A percentile compares a stretch with the other conserved stretches of the same genome.
Conservation (phyloP, 2,113 vertebrate genomes). For the Vimba vimba region DNA sequence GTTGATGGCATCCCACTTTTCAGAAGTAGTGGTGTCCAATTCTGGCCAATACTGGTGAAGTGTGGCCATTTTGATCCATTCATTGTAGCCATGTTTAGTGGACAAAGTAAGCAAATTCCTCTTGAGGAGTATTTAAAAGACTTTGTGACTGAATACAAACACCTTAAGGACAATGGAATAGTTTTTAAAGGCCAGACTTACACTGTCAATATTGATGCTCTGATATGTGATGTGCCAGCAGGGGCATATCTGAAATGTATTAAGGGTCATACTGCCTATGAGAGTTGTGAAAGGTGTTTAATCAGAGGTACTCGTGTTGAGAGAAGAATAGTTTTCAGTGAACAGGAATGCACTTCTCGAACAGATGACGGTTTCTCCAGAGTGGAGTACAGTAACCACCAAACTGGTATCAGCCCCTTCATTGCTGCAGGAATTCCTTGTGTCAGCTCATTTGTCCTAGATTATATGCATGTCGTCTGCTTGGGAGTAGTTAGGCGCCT, state of each 20-base stretch:
- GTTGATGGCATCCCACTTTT: background rate
- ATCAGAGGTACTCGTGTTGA: slow-evolving; percentile 32
- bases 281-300: slow-evolving; percentile 43
- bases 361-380: slow-evolving; percentile 13
- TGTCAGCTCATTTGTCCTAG: background rate
- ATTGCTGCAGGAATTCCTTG: slow-evolving; percentile 49
- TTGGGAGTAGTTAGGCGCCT: slow-evolving; percentile 41
- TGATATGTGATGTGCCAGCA: slow-evolving; percentile 46
- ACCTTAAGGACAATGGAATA: slow-evolving; percentile 42
- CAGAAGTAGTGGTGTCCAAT: background rate
- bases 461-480: slow-evolving; percentile 47
- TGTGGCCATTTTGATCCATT: slow-evolving; percentile 47
- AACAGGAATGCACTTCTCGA: slow-evolving; percentile 4
- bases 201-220: slow-evolving; percentile 22
- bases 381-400: slow-evolving; percentile 35
- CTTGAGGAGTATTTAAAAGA: slow-evolving; percentile 41
- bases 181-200: slow-evolving; percentile 32
- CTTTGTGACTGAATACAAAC: slow-evolving; percentile 40
- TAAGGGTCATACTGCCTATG: slow-evolving; percentile 49
- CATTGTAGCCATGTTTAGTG: slow-evolving; percentile 45
- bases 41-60: slow-evolving; percentile 15
- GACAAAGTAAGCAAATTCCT: slow-evolving; percentile 2
- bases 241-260: slow-evolving; percentile 48
- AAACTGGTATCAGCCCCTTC: slow-evolving; percentile 36
- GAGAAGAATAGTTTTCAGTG: slow-evolving; percentile 46